Evolutionary conservation across 1,140 invertebrate genomes (phyloP), one percentile per base, ranked within the genome.

Genomic region (Orius laevigatus): DNA sequence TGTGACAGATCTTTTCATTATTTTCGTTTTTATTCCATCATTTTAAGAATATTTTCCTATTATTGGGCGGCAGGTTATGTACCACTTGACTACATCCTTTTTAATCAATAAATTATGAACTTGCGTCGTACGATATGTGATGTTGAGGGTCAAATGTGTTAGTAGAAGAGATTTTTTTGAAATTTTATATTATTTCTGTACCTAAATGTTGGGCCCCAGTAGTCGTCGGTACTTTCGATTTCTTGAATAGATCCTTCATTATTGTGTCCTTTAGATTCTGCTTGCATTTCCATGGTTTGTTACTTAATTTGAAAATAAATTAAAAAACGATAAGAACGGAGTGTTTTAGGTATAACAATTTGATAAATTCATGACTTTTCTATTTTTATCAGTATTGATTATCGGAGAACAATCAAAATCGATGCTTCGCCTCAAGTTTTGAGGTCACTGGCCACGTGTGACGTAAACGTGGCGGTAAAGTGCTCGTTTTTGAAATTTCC

Each of bases 141-240:
- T 25, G 25, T 25, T 25, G 25, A 25, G 25, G 25, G 25, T 25
- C 25, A 8, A 25, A 25, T 25, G 25, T 25, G 25, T 25, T 25
- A 25, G 25, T 25, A 25, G 25, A 25, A 25, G 25, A 8, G 25
- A 25, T 25, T 25, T 25, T 25, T 25, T 25, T 25, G 8, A 19
- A 39, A 46, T 19, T 46, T 46, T 34, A 12, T 35, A 46, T 11
- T 18, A 19, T 18, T 10, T 35, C 5, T 55, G 49, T 67, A 87
- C 66, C 84, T 76, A 61, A 90, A 89, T 3, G 86, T 89, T 11
- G 86, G 84, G 2, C 84, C 85, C 73, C 85, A 83, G 59, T 89
- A 89, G 64, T 89, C 86, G 59, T 91, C 86, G 43, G 89, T 83
- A 4, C 83, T 78, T 67, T 91, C 87, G 52, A 91, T 90, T 65